Base-by-base conservation (phyloP, 2,888 invertebrate species). In the Melinaea menophilus region DNA sequence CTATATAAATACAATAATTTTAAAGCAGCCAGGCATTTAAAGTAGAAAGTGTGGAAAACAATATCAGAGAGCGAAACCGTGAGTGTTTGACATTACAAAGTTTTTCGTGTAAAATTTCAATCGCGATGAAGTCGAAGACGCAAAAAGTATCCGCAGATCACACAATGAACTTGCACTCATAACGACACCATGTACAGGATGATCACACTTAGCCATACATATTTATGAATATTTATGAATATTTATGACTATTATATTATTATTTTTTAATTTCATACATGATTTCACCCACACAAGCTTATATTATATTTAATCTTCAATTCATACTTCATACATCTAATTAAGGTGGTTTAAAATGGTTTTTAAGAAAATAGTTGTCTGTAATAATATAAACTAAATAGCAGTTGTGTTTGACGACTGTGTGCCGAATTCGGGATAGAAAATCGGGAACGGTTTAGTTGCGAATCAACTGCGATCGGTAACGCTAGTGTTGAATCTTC, bases 101-200 rank as follows among this genome's bases (percentile, higher is more conserved):
- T 83, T 86, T 83, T 87, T 80, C 75, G 60, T 54, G 37, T 37
- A 71, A 67, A 68, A 68, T 77, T 79, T 77, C 76, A 79, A 78
- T 79, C 71, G 75, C 73, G 73, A 74, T 71, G 80, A 79, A 80
- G 78, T 73, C 72, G 78, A 79, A 79, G 69, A 54, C 59, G 69
- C 79, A 86, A 88, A 86, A 88, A 84, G 64, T 68, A 61, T 64
- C 55, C 66, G 68, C 65, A 64, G 63, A 60, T 71, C 72, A 72
- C 78, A 88, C 87, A 88, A 86, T 87, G 85, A 84, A 84, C 84
- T 84, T 84, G 77, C 77, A 75, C 77, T 80, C 71, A 73, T 72
- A 72, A 68, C 65, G 55, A 62, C 59, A 45, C 22, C 66, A 67
- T 46, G 62, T 71, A 81, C 79, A 81, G 80, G 81, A 41, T 77